phyloP scores from a whole-genome alignment of 2,113 vertebrate species.

The Verasper variegatus region DNA sequence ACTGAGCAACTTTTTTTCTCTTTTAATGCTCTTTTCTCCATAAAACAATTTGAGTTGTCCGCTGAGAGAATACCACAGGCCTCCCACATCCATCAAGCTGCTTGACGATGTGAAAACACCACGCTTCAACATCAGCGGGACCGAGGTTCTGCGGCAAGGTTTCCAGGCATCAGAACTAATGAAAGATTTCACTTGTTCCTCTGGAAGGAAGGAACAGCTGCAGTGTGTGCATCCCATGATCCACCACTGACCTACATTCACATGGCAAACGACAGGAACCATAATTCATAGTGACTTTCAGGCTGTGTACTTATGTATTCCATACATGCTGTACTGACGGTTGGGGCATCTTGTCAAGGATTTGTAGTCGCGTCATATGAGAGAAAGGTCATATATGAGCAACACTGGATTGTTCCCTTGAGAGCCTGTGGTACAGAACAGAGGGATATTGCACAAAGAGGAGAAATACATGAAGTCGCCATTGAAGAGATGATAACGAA shows the following conservation, averaged over 20 bases:
- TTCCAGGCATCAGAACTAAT: not conserved
- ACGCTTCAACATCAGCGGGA: not conserved
- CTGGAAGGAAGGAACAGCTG: constrained; percentile 3
- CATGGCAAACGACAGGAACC: constrained; percentile 10
- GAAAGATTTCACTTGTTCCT: constrained; percentile 28
- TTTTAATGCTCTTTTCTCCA: not conserved
- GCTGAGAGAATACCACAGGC: constrained; percentile 26
- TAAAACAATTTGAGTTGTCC: constrained; percentile 27
- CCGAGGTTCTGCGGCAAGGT: constrained; percentile 1
- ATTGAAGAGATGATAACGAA: constrained; percentile 12
- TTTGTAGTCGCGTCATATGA: constrained; percentile 21
- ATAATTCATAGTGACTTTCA: constrained; percentile 63
- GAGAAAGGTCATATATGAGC: constrained; percentile 51
- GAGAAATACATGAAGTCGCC: not conserved
- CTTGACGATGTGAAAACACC: not conserved
- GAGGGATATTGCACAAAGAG: not conserved
- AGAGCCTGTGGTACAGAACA: constrained; percentile 4
- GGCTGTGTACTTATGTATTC: constrained; percentile 33
- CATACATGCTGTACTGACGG: constrained; percentile 20
- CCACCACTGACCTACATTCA: constrained; percentile 22
- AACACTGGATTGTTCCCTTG: constrained; percentile 2
- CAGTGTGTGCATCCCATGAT: constrained; percentile 19
- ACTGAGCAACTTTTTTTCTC: constrained; percentile 5
- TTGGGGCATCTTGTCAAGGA: constrained; percentile 14
- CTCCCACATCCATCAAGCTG: constrained; percentile 38